Percentiles rank a stretch among this genome's conserved stretches.
Conservation (phyloP, 2,797 vertebrate species). For the Anomalospiza imberbis region DNA sequence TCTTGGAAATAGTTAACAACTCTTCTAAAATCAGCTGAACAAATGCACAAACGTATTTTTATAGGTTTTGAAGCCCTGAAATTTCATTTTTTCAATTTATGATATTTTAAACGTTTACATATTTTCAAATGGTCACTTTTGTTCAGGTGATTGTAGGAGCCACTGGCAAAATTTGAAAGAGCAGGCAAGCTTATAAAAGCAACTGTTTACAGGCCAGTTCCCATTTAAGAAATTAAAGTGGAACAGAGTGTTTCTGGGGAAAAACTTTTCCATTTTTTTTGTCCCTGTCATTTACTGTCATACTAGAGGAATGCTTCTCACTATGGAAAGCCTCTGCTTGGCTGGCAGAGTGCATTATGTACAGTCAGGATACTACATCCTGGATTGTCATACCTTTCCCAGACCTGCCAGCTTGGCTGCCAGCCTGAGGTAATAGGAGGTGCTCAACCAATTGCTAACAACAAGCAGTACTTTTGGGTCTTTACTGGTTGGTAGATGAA, state of each 20-base stretch:
- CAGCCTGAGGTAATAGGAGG: constrained; percentile 1
- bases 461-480: constrained; percentile 11
- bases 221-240: not conserved
- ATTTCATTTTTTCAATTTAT: not conserved
- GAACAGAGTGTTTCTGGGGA: not conserved
- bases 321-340: not conserved
- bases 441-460: not conserved
- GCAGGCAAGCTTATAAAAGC: not conserved
- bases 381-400: not conserved
- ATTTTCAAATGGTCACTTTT: not conserved
- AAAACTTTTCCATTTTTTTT: not conserved
- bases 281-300: not conserved
- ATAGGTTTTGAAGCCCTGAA: not conserved
- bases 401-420: not conserved
- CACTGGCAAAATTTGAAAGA: not conserved
- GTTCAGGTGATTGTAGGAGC: not conserved
- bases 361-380: not conserved
- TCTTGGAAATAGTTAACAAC: not conserved
- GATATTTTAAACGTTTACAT: not conserved
- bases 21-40: not conserved
- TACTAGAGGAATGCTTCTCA: not conserved
- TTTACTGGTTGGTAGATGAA: not conserved
- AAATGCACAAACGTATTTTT: not conserved
- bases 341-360: not conserved
- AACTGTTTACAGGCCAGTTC: not conserved